Evolutionary conservation across 1,140 invertebrate genomes (phyloP), one percentile per base, ranked within the genome.

Genomic region (Hylyphantes graminicola): DNA sequence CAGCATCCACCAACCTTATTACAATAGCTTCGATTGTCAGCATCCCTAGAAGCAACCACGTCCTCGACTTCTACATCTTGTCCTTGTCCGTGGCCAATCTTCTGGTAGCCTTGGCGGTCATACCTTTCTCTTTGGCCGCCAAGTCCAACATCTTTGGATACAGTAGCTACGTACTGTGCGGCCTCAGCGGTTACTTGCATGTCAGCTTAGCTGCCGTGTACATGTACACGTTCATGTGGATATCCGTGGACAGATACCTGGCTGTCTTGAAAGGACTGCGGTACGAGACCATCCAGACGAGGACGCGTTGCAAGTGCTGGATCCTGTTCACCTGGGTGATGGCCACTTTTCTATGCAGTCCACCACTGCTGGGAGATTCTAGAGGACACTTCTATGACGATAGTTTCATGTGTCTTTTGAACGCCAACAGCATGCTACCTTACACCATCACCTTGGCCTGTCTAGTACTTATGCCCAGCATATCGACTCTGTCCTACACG

Each of bases 291-390:
- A 94, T 98, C 80, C 96, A 97, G 90, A 96, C 95, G 7, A 93
- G 94, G 88, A 96, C 95, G 8, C 92, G 97, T 85, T 97, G 96
- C 89, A 96, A 98, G 89, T 98, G 97, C 89, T 98, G 97, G 96
- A 96, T 98, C 93, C 95, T 94, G 19, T 97, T 98, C 90, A 97
- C 96, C 13, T 99, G 97, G 97, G 94, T 98, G 86, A 97, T 96
- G 57, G 94, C 97, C 0, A 89, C 91, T 73, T 93, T 97, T 87
- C 95, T 97, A 88, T 97, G 96, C 88, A 96, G 96, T 74, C 97
- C 97, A 7, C 93, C 96, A 7, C 92, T 97, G 63, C 94, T 96
- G 51, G 96, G 97, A 88, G 94, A 94, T 90, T 88, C 88, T 76
- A 93, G 93, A 87, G 94, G 95, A 0, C 92, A 94, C 68, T 97